Conservation (phyloP, 2,113 vertebrate species). For the Glaucomys volans region DNA sequence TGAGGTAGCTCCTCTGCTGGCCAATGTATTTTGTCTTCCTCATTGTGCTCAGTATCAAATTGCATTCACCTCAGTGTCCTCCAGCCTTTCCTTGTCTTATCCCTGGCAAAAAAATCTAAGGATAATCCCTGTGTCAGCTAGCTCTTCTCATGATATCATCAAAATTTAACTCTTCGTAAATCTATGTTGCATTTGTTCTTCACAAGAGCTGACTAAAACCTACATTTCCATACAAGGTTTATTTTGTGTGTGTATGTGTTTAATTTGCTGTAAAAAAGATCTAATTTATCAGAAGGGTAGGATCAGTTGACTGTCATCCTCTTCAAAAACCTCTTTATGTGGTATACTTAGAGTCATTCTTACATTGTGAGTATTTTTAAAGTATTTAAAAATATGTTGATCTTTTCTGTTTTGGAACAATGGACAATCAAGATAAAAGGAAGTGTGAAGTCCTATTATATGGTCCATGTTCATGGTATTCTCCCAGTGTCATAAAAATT, state of each 20-base stretch:
- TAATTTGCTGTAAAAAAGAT: not conserved
- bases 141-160: not conserved
- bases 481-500: not conserved
- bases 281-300: not conserved
- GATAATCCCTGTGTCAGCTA: not conserved
- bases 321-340: not conserved
- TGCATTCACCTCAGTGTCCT: not conserved
- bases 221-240: not conserved
- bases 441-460: not conserved
- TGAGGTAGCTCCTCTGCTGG: not conserved
- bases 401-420: constrained; percentile 18
- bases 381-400: not conserved
- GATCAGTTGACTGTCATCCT: not conserved
- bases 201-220: not conserved
- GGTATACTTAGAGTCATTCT: not conserved
- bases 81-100: not conserved
- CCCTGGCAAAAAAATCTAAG: not conserved
- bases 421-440: not conserved
- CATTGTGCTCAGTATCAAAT: not conserved
- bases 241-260: not conserved
- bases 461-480: not conserved
- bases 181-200: constrained; percentile 23
- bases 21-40: not conserved
- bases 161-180: not conserved
- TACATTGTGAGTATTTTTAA: constrained; percentile 10